Evolutionary conservation across 2,113 vertebrate genomes (phyloP).

Genomic region (Procavia capensis): DNA sequence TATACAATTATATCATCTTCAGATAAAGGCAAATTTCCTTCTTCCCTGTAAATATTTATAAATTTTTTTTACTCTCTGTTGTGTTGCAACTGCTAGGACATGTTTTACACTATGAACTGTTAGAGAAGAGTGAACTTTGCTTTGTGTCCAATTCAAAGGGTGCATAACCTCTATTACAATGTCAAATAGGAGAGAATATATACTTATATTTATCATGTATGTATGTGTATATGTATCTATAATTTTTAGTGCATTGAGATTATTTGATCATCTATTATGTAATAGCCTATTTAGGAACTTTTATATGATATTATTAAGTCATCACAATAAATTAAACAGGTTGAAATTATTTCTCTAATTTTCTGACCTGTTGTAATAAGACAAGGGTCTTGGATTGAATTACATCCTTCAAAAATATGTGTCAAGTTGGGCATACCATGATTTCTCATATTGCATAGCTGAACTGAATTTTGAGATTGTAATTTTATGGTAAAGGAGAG

Average conservation of each 20-base stretch:
- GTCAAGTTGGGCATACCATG: no score
- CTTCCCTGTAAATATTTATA: neutral
- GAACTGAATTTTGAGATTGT: no score
- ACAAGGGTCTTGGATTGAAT: no score
- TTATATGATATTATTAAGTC: neutral
- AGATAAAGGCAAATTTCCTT: neutral
- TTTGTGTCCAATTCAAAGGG: neutral
- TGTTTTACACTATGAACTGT: neutral
- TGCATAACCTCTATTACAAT: no score
- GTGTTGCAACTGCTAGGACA: neutral
- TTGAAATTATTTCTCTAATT: neutral
- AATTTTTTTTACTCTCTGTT: neutral
- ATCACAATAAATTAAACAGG: neutral
- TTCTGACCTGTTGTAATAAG: neutral
- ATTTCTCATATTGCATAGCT: no score
- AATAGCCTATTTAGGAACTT: neutral
- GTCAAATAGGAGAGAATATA: no score
- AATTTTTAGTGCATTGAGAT: neutral
- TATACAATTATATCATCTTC: neutral
- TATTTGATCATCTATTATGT: neutral
- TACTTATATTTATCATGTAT: no score
- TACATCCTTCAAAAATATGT: no score
- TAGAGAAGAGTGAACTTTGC: neutral
- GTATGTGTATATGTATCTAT: no score
- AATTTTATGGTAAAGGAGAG: no score